phyloP scores from a whole-genome alignment of 2,888 invertebrate genomes.

The Griposia aprilina region DNA sequence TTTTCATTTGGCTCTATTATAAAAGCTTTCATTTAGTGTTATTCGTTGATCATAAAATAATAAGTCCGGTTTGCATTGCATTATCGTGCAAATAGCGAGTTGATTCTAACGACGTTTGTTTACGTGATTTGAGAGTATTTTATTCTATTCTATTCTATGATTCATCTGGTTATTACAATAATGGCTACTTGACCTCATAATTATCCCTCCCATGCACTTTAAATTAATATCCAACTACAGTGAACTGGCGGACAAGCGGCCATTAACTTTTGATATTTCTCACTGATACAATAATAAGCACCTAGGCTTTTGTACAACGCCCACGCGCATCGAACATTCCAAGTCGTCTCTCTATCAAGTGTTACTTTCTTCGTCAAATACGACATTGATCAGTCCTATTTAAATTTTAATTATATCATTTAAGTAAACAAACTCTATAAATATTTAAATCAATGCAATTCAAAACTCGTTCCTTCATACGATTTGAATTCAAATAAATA shows the following conservation, averaged over 20 bases:
- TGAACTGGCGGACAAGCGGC: constrained; percentile 78
- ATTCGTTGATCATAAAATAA: constrained; percentile 35
- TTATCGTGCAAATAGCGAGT: constrained; percentile 79
- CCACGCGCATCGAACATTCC: constrained; percentile 58
- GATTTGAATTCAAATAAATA: constrained; percentile 81
- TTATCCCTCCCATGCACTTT: constrained; percentile 86
- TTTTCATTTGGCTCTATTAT: constrained; percentile 15
- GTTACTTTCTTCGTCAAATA: constrained; percentile 66
- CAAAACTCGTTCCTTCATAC: constrained; percentile 70
- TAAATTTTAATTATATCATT: constrained; percentile 79
- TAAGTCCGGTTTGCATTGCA: constrained; percentile 57
- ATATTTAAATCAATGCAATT: constrained; percentile 77
- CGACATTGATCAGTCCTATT: constrained; percentile 63
- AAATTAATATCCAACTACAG: constrained; percentile 87
- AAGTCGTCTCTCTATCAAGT: constrained; percentile 52
- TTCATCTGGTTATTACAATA: constrained; percentile 83
- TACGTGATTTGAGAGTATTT: too few relatives aligned
- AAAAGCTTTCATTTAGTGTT: constrained; percentile 26
- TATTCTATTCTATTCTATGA: too few relatives aligned
- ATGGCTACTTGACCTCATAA: constrained; percentile 83
- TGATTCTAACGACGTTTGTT: too few relatives aligned
- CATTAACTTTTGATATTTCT: constrained; percentile 83
- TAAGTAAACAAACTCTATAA: constrained; percentile 78
- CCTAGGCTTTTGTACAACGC: constrained; percentile 63
- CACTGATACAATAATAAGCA: constrained; percentile 80